phyloP scores from a whole-genome alignment of 2,113 vertebrate genomes.

The Lepisosteus oculatus region DNA sequence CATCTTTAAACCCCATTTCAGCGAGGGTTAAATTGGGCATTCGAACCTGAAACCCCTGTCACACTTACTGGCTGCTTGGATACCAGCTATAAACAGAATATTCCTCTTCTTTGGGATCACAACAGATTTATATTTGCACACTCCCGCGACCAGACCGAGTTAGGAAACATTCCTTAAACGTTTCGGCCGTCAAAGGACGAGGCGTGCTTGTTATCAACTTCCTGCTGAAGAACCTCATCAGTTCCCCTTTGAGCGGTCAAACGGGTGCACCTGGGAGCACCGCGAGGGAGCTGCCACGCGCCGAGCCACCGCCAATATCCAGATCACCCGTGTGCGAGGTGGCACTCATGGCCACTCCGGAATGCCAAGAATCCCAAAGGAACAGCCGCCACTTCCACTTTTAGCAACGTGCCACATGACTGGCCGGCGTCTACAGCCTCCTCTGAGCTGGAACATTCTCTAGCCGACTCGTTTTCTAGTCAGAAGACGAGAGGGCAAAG shows the following conservation, averaged over 20 bases:
- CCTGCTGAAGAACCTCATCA: no score
- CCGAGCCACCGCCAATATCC: neutral
- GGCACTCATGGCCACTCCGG: neutral
- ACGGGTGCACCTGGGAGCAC: neutral
- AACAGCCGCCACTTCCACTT: neutral
- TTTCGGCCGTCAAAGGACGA: constrained; percentile 14
- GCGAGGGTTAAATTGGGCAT: neutral
- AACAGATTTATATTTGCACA: neutral
- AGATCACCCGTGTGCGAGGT: neutral
- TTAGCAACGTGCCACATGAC: neutral
- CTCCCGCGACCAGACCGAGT: neutral
- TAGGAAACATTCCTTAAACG: constrained; percentile 8
- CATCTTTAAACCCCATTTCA: neutral
- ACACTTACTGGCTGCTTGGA: constrained; percentile 8
- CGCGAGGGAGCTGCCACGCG: neutral
- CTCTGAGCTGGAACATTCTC: no score
- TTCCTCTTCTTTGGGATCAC: neutral
- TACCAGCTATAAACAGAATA: constrained; percentile 22
- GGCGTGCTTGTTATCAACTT: neutral
- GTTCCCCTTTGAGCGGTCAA: neutral
- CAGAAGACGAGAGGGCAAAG: no score
- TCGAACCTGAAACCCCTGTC: constrained; percentile 13
- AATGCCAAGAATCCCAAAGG: neutral
- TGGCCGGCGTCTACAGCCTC: neutral
- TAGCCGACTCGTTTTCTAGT: no score